A percentile compares a stretch with the other conserved stretches of the same genome.
phyloP scores from a whole-genome alignment of 30 jellyfish, hydroid and myxozoan genomes.

The Rhopilema esculentum region DNA sequence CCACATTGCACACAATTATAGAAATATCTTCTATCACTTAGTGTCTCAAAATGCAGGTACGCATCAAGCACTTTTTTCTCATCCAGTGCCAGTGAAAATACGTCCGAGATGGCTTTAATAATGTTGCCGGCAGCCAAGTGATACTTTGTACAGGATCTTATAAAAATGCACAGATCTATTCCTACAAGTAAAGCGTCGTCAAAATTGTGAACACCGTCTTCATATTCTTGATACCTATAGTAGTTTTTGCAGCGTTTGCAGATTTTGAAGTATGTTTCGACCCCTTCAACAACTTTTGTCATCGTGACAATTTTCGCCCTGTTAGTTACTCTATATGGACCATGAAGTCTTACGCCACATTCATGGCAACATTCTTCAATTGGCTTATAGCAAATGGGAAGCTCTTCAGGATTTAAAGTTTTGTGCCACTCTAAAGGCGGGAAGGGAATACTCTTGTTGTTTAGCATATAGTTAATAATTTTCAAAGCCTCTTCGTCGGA shows the following conservation, averaged over 20 bases:
- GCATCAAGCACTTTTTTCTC: slow-evolving; percentile 19
- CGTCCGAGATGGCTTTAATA: not conserved
- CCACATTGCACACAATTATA: slow-evolving; percentile 26
- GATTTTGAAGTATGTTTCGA: slow-evolving; percentile 13
- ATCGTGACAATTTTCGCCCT: slow-evolving; percentile 27
- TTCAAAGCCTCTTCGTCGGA: not conserved
- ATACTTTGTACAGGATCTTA: slow-evolving; percentile 10
- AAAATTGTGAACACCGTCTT: slow-evolving; percentile 46
- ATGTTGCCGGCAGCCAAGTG: slow-evolving; percentile 34
- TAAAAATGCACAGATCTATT: slow-evolving; percentile 31
- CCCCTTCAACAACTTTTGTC: slow-evolving; percentile 7
- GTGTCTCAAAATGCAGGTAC: slow-evolving; percentile 37
- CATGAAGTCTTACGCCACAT: slow-evolving; percentile 3
- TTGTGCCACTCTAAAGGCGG: slow-evolving; percentile 6
- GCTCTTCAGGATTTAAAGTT: not conserved
- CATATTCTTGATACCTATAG: slow-evolving; percentile 42
- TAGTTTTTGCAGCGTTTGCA: slow-evolving; percentile 22
- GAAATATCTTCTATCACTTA: slow-evolving; percentile 22
- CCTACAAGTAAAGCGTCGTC: slow-evolving; percentile 41
- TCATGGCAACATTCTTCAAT: slow-evolving; percentile 26
- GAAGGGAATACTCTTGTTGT: not conserved
- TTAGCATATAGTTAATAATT: not conserved
- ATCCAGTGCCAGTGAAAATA: not conserved
- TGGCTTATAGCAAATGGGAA: slow-evolving; percentile 15
- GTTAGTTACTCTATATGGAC: slow-evolving; percentile 18